These are phyloP conservation scores for Penaeus indicus DNA, from an alignment of 1,140 invertebrate genomes.

Conservation along the genomic window DNA sequence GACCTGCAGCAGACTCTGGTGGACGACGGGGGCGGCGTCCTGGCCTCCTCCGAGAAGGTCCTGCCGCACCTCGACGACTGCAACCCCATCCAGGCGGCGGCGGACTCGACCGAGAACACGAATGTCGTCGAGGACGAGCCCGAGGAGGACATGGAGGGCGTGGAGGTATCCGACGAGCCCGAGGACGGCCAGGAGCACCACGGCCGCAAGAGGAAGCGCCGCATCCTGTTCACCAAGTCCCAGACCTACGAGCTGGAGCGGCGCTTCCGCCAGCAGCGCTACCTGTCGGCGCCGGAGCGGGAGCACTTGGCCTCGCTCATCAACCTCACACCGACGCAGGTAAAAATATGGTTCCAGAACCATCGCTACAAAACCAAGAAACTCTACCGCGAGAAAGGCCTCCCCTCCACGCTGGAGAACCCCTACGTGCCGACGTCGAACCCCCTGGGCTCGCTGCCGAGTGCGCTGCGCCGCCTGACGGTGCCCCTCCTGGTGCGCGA, in stretches of 20 bases:
- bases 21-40: background rate
- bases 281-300: conserved; percentile 94
- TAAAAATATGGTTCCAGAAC: conserved; percentile 96
- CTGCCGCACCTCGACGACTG: background rate
- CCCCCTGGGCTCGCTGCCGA: conserved; percentile 34
- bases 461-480: conserved; percentile 45
- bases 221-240: conserved; percentile 54
- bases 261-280: conserved; percentile 94
- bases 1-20: no score
- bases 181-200: conserved; percentile 34
- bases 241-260: conserved; percentile 70
- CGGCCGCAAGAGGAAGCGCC: conserved; percentile 48
- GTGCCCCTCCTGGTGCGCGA: conserved; percentile 54
- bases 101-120: conserved; percentile 58
- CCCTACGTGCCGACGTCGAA: conserved; percentile 25
- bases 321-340: conserved; percentile 76
- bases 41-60: conserved; percentile 16
- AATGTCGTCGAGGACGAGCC: conserved; percentile 36
- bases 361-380: conserved; percentile 95
- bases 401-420: conserved; percentile 21
- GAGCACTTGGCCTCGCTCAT: conserved; percentile 95
- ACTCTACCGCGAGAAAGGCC: conserved; percentile 62
- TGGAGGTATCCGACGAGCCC: conserved; percentile 32
- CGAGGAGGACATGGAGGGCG: conserved; percentile 41
- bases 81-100: conserved; percentile 57